Evolutionary conservation across 2,888 invertebrate species (phyloP), one percentile per base, ranked within the genome.

Genomic region (Microplitis manilae): DNA sequence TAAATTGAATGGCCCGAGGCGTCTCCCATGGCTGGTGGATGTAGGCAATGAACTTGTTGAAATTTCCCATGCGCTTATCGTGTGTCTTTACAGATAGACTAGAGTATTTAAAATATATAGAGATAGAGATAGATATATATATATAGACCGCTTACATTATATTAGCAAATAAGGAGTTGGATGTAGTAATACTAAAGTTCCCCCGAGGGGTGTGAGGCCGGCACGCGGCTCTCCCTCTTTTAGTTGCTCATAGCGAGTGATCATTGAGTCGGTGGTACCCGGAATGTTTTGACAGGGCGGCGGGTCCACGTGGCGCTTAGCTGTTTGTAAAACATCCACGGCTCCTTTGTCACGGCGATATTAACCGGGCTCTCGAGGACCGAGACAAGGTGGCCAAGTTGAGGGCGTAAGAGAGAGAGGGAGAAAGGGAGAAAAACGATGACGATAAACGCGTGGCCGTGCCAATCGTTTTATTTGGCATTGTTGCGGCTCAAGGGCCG

Each of bases 281-380:
- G 85, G 86, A 86, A 87, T 90, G 88, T 89, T 90, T 90, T 90
- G 89, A 89, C 90, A 89, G 87, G 85, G 87, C 84, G 83, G 81
- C 80, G 79, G 82, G 79, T 81, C 83, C 90, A 87, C 90, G 90
- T 89, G 90, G 85, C 89, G 82, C 78, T 80, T 83, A 84, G 86
- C 86, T 88, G 89, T 89, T 90, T 89, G 89, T 89, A 89, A 90
- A 89, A 90, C 90, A 89, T 87, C 86, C 85, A 83, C 84, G 84
- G 84, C 81, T 86, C 86, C 86, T 87, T 89, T 89, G 87, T 90
- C 85, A 83, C 80, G 79, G 81, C 84, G 87, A 88, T 88, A 88
- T 88, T 89, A 88, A 87, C 83, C 86, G 78, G 79, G 69, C 85
- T 78, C 87, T 86, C 86, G 85, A 85, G 78, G 84, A 77, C 20